Percentiles rank a stretch among this genome's conserved stretches.
phyloP scores from a whole-genome alignment of 2,797 vertebrate genomes.

The Chaunax sp. region DNA sequence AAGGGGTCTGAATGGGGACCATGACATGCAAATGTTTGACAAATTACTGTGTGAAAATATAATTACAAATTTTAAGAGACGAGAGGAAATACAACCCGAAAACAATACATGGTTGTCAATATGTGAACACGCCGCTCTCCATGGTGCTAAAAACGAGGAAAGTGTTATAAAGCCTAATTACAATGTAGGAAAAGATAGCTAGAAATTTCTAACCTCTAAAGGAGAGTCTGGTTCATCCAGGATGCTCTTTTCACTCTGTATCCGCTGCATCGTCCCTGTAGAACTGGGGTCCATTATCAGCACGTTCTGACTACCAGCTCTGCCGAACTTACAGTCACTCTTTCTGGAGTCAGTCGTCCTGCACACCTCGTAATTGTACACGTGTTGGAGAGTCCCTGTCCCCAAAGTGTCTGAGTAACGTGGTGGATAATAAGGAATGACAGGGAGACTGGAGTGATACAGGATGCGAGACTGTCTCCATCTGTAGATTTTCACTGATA shows the following conservation, averaged over 20 bases:
- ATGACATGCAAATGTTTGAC: not conserved
- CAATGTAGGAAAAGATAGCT: fast-evolving
- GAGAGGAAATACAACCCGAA: no score
- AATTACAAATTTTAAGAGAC: no score
- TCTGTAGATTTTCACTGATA: not conserved
- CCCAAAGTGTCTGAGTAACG: slow-evolving; percentile 53
- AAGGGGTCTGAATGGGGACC: no score
- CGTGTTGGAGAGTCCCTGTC: slow-evolving; percentile 26
- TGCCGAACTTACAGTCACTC: not conserved
- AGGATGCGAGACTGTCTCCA: slow-evolving; percentile 3
- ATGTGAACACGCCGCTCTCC: not conserved
- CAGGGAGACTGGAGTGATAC: slow-evolving; percentile 29
- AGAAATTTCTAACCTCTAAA: slow-evolving; percentile 48
- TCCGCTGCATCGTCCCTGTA: slow-evolving; percentile 55
- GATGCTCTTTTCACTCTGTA: slow-evolving; percentile 51
- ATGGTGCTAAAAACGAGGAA: slow-evolving; percentile 32
- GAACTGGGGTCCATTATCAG: slow-evolving; percentile 44
- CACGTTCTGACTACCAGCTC: slow-evolving; percentile 23
- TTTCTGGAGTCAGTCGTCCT: slow-evolving; percentile 2
- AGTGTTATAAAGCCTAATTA: fast-evolving
- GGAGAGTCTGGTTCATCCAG: slow-evolving; percentile 60
- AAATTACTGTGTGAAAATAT: no score
- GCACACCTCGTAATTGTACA: not conserved
- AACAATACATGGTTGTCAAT: no score
- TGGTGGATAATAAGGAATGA: slow-evolving; percentile 68